Evolutionary conservation across 2,113 vertebrate species (phyloP).

Genomic region (Rhinichthys klamathensis): DNA sequence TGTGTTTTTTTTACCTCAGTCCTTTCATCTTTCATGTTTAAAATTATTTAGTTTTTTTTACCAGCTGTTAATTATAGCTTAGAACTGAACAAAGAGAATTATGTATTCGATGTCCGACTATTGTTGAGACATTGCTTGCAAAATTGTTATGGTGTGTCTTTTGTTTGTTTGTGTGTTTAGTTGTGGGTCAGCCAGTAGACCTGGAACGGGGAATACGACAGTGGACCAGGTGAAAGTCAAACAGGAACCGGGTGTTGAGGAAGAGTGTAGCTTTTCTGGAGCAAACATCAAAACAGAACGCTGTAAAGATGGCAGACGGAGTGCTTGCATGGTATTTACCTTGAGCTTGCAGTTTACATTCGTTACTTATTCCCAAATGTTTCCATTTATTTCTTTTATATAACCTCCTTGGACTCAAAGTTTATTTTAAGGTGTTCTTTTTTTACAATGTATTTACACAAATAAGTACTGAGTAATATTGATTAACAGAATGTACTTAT

Average conservation of each 20-base stretch:
- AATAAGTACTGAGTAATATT: too few relatives aligned
- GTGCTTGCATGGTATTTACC: constrained; percentile 91
- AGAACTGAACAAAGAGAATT: neutral
- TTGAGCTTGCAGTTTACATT: neutral
- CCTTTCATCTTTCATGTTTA: neutral
- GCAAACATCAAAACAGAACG: constrained; percentile 86
- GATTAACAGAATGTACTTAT: too few relatives aligned
- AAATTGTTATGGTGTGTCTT: neutral
- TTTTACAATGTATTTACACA: too few relatives aligned
- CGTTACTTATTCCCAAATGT: neutral
- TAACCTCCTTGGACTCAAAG: neutral
- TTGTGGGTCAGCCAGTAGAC: constrained; percentile 90
- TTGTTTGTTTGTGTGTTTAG: constrained; percentile 63
- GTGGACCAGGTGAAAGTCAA: constrained; percentile 91
- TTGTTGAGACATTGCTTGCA: neutral
- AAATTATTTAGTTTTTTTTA: neutral
- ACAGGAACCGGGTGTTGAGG: constrained; percentile 91
- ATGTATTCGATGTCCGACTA: too few relatives aligned
- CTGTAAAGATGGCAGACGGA: constrained; percentile 87
- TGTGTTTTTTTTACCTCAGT: neutral
- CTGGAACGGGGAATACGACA: constrained; percentile 72
- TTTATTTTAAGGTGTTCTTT: too few relatives aligned
- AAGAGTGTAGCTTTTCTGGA: constrained; percentile 86
- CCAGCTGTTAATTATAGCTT: neutral
- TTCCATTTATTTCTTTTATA: neutral